phyloP scores from a whole-genome alignment of 2,888 invertebrate genomes.

The Podotricha telesiphe region DNA sequence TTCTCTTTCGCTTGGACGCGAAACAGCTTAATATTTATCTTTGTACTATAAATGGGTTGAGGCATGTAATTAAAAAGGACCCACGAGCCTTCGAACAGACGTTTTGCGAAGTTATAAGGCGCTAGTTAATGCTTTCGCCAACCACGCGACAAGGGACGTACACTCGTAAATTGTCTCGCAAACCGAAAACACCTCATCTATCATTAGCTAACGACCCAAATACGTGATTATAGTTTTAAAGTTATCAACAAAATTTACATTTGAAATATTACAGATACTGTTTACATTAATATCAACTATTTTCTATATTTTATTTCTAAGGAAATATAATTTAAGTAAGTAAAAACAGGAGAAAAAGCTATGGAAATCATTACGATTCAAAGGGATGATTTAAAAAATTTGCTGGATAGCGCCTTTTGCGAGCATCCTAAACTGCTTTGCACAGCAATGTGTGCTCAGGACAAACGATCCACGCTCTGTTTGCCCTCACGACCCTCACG shows the following conservation, averaged over 20 bases:
- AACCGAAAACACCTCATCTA: constrained; percentile 20
- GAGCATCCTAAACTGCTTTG: constrained; percentile 33
- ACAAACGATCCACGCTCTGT: constrained; percentile 41
- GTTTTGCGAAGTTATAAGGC: constrained; percentile 37
- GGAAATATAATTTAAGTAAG: neutral
- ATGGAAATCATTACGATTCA: constrained; percentile 6
- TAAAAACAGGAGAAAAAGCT: neutral
- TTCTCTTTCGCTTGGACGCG: constrained; percentile 41
- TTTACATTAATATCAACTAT: neutral
- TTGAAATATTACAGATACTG: neutral
- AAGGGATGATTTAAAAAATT: constrained; percentile 22
- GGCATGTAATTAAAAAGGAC: constrained; percentile 45
- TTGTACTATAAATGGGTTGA: constrained; percentile 43
- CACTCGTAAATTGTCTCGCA: constrained; percentile 15
- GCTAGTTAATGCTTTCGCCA: constrained; percentile 33
- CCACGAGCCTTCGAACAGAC: constrained; percentile 37
- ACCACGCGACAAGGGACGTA: constrained; percentile 45
- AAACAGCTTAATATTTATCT: constrained; percentile 44
- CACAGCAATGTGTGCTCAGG: constrained; percentile 35
- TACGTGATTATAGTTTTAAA: constrained; percentile 10
- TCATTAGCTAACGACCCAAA: constrained; percentile 11
- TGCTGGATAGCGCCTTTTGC: constrained; percentile 17
- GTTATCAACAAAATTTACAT: neutral
- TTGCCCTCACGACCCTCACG: constrained; percentile 38
- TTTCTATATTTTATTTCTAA: neutral